These are phyloP conservation scores for Tamandua tetradactyla DNA, from an alignment of 2,797 vertebrate genomes.

Conservation along the genomic window DNA sequence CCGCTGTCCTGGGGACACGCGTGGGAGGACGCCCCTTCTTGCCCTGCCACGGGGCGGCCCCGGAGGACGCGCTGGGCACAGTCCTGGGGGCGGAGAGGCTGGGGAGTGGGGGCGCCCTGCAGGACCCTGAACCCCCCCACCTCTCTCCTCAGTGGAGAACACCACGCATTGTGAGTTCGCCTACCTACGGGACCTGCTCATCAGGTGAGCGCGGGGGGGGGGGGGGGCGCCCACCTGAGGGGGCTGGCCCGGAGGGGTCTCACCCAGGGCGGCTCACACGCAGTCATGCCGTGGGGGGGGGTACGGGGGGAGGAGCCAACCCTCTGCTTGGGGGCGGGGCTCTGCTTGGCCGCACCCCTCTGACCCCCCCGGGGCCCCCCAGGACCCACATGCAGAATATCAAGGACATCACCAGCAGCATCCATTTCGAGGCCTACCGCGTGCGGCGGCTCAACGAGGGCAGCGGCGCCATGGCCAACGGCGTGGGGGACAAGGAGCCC, in stretches of 20 bases:
- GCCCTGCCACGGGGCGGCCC: neutral
- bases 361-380: neutral
- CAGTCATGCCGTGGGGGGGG: no score
- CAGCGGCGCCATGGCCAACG: slow-evolving; percentile 86
- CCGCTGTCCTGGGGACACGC: neutral
- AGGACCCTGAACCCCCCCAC: neutral
- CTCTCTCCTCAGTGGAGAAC: slow-evolving; percentile 92
- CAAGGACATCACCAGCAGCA: slow-evolving; percentile 97
- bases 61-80: neutral
- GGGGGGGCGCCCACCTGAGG: no score
- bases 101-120: neutral
- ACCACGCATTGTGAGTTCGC: slow-evolving; percentile 98
- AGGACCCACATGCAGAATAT: slow-evolving; percentile 99
- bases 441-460: slow-evolving; percentile 95
- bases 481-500: slow-evolving; percentile 90
- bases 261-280: no score
- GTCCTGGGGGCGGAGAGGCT: rapidly evolving
- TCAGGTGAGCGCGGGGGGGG: slow-evolving; percentile 89
- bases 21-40: rapidly evolving
- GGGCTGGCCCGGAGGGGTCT: no score
- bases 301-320: rapidly evolving
- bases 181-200: slow-evolving; percentile 96
- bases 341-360: rapidly evolving
- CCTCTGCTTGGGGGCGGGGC: no score
- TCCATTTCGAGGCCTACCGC: slow-evolving; percentile 97